phyloP scores from a whole-genome alignment of 2,797 vertebrate genomes.

The Sarcophilus harrisii region DNA sequence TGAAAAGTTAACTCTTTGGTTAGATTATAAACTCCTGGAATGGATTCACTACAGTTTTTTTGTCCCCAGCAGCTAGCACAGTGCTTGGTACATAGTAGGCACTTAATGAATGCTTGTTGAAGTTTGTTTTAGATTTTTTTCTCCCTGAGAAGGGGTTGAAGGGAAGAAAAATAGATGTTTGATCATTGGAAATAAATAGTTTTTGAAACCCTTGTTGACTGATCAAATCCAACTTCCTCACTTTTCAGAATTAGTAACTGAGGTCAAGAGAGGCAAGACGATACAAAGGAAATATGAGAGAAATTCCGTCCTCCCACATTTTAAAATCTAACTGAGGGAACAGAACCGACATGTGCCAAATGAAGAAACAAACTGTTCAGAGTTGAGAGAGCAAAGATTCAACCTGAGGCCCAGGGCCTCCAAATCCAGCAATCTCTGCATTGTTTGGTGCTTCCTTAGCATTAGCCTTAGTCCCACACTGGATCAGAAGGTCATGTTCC shows the following conservation, averaged over 20 bases:
- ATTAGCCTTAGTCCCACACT: neutral
- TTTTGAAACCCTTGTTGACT: neutral
- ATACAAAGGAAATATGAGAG: neutral
- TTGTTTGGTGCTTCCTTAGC: neutral
- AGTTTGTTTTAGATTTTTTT: neutral
- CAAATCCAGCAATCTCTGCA: neutral
- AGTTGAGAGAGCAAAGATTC: neutral
- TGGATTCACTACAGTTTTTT: neutral
- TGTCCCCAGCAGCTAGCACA: neutral
- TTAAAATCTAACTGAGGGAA: neutral
- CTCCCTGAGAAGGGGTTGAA: neutral
- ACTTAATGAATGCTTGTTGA: neutral
- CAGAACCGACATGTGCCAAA: neutral
- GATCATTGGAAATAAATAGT: neutral
- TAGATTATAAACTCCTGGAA: neutral
- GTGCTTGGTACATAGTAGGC: neutral
- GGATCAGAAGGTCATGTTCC: neutral
- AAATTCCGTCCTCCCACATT: neutral
- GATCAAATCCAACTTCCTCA: too few species aligned
- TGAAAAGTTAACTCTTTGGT: too few species aligned
- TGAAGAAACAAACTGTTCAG: neutral
- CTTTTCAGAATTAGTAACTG: neutral
- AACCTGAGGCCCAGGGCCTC: neutral
- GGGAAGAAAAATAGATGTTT: neutral
- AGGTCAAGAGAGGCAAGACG: neutral